Conservation (phyloP, 2,888 invertebrate genomes). For the Spisula solida region DNA sequence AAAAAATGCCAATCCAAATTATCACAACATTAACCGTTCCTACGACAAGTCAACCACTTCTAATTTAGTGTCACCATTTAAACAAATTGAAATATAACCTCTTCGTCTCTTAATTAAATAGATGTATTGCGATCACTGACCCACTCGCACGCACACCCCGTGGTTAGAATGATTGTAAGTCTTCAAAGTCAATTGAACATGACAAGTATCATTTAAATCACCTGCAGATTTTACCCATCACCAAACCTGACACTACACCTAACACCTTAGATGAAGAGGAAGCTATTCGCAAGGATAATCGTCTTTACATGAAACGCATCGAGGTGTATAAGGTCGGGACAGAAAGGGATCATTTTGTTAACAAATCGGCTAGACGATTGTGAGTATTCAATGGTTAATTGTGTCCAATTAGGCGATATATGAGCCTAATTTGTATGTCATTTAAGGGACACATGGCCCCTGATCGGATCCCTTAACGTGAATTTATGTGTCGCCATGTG, state of each 20-base stretch:
- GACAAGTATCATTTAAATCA: neutral
- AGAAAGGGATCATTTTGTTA: neutral
- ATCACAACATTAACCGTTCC: neutral
- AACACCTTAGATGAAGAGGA: neutral
- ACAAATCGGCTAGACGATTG: neutral
- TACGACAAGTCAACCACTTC: neutral
- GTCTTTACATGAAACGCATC: neutral
- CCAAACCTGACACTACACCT: neutral
- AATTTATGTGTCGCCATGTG: too few species aligned
- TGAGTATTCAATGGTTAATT: neutral
- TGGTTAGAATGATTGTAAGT: neutral
- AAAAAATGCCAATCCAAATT: neutral
- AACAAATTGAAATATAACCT: conserved; percentile 1
- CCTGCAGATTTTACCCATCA: conserved; percentile 20
- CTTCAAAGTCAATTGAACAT: conserved; percentile 21
- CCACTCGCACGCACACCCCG: neutral
- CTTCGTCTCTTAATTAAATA: neutral
- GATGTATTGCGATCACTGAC: neutral
- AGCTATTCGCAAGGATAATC: neutral
- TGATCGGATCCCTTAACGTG: neutral
- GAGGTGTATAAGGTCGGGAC: neutral
- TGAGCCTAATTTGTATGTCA: neutral
- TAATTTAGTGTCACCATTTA: neutral
- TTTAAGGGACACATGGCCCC: neutral
- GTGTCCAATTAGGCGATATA: neutral